A percentile compares a stretch with the other conserved stretches of the same genome.
Conservation (phyloP, 2,113 vertebrate genomes). For the Monarcha castaneiventris region DNA sequence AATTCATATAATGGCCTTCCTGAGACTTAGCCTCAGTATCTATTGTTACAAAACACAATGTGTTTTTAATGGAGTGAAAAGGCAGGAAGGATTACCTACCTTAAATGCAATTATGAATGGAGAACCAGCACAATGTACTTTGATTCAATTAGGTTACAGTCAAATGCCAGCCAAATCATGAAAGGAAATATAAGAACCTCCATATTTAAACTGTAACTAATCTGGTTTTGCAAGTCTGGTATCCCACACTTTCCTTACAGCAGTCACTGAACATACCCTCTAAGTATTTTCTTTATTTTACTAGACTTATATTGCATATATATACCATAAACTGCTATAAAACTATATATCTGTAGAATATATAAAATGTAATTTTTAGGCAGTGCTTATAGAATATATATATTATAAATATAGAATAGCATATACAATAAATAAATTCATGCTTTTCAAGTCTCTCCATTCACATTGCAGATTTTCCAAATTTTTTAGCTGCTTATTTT, state of each 20-base stretch:
- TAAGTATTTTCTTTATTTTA: background rate
- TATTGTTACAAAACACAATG: background rate
- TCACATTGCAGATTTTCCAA: background rate
- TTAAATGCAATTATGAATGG: background rate
- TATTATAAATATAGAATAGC: background rate
- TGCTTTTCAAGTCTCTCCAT: background rate
- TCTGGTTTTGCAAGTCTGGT: background rate
- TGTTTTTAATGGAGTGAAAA: constrained; percentile 38
- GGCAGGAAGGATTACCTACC: background rate
- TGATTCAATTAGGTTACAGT: background rate
- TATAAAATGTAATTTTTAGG: background rate
- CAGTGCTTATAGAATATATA: background rate
- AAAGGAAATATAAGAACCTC: background rate
- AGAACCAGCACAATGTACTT: background rate
- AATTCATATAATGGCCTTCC: background rate
- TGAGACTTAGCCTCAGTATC: background rate
- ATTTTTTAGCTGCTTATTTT: background rate
- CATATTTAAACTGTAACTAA: background rate
- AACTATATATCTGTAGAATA: background rate
- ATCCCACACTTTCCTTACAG: background rate
- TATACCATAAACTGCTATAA: background rate
- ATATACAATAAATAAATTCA: background rate
- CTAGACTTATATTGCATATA: background rate
- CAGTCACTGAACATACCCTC: background rate
- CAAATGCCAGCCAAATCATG: background rate